phyloP scores from a whole-genome alignment of 2,888 invertebrate species.

The Tromatobia lineatoria region DNA sequence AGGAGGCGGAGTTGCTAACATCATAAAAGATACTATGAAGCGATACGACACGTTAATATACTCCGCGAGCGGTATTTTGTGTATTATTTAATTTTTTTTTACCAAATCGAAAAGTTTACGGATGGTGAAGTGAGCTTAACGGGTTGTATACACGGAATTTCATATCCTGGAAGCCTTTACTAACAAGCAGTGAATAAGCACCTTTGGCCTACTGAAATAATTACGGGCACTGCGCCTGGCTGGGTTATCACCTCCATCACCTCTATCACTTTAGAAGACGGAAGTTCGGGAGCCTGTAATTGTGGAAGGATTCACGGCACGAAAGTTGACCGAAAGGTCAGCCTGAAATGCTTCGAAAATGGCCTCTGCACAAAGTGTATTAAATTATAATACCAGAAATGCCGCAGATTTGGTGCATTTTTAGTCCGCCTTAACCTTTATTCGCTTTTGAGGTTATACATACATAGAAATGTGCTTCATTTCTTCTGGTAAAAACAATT shows the following conservation, averaged over 20 bases:
- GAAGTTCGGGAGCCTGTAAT: constrained; percentile 24
- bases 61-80: too few relatives aligned
- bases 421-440: background rate
- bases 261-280: constrained; percentile 29
- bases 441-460: background rate
- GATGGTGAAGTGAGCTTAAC: constrained; percentile 42
- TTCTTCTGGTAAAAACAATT: background rate
- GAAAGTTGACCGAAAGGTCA: constrained; percentile 50
- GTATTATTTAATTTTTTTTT: constrained; percentile 19
- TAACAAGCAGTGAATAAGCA: constrained; percentile 14
- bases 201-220: constrained; percentile 61
- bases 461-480: too few relatives aligned
- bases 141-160: constrained; percentile 52
- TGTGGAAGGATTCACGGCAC: background rate
- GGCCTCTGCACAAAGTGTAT: background rate
- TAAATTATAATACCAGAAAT: background rate
- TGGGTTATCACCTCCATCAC: constrained; percentile 18
- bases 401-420: background rate
- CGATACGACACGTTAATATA: constrained; percentile 30
- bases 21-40: constrained; percentile 12
- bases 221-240: constrained; percentile 20
- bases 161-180: constrained; percentile 41
- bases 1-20: constrained; percentile 16
- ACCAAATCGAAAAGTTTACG: constrained; percentile 42
- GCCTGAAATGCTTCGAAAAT: background rate